Conservation (phyloP, 2,888 invertebrate species). For the Drosophila emarginata region DNA sequence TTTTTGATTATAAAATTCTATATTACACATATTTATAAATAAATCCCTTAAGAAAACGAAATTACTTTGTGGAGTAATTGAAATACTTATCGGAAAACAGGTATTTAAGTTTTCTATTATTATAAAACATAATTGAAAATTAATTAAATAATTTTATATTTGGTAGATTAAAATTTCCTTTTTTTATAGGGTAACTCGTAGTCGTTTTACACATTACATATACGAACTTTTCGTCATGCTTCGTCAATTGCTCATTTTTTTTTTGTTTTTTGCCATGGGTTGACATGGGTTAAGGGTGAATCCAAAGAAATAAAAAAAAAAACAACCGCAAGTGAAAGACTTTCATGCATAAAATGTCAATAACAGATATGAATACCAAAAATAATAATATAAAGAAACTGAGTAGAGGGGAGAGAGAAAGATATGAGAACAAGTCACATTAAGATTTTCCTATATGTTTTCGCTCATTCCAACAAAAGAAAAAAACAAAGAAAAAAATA, state of each 20-base stretch:
- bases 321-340: conserved; percentile 27
- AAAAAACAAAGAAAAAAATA: conserved; percentile 50
- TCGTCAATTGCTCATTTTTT: conserved; percentile 48
- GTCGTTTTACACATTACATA: not conserved
- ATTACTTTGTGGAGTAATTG: too few relatives aligned
- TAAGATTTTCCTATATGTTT: not conserved
- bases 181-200: not conserved
- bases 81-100: too few relatives aligned
- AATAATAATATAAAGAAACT: conserved; percentile 26
- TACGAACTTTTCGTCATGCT: conserved; percentile 27
- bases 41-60: too few relatives aligned
- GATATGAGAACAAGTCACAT: not conserved
- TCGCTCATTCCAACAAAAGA: conserved; percentile 17
- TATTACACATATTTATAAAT: too few relatives aligned
- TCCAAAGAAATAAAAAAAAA: conserved; percentile 5
- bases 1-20: too few relatives aligned
- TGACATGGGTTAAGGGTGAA: conserved; percentile 42
- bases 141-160: not conserved
- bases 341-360: conserved; percentile 50
- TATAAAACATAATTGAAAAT: too few relatives aligned
- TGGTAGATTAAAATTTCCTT: not conserved
- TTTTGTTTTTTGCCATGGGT: conserved; percentile 6
- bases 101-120: too few relatives aligned
- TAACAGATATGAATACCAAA: conserved; percentile 26
- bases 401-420: not conserved